These are phyloP conservation scores for Ophion obscuratus DNA, from an alignment of 2,888 invertebrate species.

Conservation along the genomic window DNA sequence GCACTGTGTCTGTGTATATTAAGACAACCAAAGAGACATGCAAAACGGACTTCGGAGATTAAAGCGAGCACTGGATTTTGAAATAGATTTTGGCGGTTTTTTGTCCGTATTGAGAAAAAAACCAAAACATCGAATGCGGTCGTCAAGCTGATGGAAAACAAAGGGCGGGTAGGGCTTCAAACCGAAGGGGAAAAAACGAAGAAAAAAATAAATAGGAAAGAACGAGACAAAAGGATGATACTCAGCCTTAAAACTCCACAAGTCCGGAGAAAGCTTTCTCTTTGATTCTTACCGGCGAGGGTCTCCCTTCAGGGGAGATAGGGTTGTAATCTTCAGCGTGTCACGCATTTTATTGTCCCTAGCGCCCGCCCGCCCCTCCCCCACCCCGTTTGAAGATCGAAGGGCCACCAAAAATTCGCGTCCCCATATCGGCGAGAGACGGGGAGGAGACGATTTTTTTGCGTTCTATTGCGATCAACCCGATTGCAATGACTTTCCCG, in stretches of 20 bases:
- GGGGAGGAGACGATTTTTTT: constrained; percentile 14
- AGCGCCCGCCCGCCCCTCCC: background rate
- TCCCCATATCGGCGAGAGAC: constrained; percentile 40
- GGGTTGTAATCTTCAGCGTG: constrained; percentile 60
- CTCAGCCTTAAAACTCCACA: constrained; percentile 55
- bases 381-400: background rate
- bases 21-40: constrained; percentile 52
- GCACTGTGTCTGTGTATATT: constrained; percentile 37
- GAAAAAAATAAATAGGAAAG: constrained; percentile 4
- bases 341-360: constrained; percentile 25
- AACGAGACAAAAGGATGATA: constrained; percentile 18
- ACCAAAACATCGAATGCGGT: background rate
- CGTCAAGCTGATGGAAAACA: constrained; percentile 7
- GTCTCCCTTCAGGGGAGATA: background rate
- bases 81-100: background rate
- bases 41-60: constrained; percentile 55
- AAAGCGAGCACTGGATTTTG: constrained; percentile 38
- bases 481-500: constrained; percentile 57
- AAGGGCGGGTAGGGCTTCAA: background rate
- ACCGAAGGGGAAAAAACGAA: background rate
- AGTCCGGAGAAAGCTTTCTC: constrained; percentile 68
- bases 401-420: constrained; percentile 66
- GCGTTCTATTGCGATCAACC: constrained; percentile 33
- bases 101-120: background rate
- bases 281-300: constrained; percentile 69